A percentile compares a stretch with the other conserved stretches of the same genome.
Conservation (phyloP, 1,140 invertebrate species). For the Ips nitidus region DNA sequence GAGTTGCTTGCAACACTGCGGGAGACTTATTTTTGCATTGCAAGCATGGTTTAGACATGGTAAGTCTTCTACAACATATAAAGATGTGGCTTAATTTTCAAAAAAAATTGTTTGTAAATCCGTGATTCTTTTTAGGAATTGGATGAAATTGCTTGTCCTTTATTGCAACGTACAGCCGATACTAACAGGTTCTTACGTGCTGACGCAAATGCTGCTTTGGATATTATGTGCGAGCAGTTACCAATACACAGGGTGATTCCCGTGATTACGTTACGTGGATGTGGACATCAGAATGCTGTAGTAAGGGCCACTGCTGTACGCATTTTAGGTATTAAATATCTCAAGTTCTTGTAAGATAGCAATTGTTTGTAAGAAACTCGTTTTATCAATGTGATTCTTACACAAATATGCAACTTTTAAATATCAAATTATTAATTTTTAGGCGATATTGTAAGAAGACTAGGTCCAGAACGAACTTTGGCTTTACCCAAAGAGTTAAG, state of each 20-base stretch:
- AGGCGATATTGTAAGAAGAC: constrained; percentile 65
- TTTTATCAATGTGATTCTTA: too few species aligned
- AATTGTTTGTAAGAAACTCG: too few species aligned
- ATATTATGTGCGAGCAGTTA: constrained; percentile 74
- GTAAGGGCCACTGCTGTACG: constrained; percentile 79
- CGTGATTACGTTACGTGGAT: constrained; percentile 58
- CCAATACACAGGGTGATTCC: constrained; percentile 59
- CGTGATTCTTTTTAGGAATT: constrained; percentile 66
- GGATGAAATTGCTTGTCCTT: constrained; percentile 77
- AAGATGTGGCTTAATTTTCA: constrained; percentile 9
- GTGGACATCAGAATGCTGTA: constrained; percentile 80
- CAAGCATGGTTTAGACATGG: constrained; percentile 73
- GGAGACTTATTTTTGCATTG: constrained; percentile 73
- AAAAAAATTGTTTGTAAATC: constrained; percentile 1
- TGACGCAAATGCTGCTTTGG: constrained; percentile 81
- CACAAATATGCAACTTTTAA: not conserved
- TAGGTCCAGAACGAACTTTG: constrained; percentile 75
- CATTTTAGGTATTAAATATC: constrained; percentile 66
- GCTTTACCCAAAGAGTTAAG: constrained; percentile 74
- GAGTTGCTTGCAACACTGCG: constrained; percentile 78
- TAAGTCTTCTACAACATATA: too few species aligned
- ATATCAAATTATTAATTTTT: too few species aligned
- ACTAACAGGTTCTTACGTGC: constrained; percentile 89
- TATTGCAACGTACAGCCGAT: constrained; percentile 86
- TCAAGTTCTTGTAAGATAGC: too few species aligned